Evolutionary conservation across 23 tunicate species (phyloP).

Genomic region (Oikopleura vanhoeffeni): DNA sequence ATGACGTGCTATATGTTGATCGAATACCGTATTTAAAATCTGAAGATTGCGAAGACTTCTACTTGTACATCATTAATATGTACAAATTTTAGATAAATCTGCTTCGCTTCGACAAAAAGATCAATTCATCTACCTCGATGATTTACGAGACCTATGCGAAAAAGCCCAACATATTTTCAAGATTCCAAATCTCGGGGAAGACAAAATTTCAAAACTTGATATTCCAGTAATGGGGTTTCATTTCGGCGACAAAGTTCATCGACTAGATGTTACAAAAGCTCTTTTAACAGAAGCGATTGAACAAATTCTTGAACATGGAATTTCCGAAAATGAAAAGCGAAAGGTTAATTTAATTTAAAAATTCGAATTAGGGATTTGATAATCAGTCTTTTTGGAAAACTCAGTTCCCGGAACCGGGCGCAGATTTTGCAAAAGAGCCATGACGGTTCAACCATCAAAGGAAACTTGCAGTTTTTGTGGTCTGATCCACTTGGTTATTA

Average conservation of each 20-base stretch:
- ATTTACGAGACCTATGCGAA: background rate
- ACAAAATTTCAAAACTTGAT: background rate
- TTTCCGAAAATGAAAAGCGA: background rate
- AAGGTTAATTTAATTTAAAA: no score
- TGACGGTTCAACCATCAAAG: no score
- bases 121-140: background rate
- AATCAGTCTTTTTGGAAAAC: no score
- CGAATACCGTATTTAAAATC: no score
- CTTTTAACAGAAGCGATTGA: background rate
- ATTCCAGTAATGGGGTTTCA: constrained; percentile 7
- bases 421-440: no score
- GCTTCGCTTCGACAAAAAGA: constrained; percentile 15
- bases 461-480: no score
- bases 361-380: no score
- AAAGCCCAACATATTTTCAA: background rate
- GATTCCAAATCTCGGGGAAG: background rate
- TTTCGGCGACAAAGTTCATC: constrained; percentile 3
- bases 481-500: no score
- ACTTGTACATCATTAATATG: no score
- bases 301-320: background rate
- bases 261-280: constrained; percentile 6
- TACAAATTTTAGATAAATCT: background rate
- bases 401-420: no score
- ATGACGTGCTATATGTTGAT: no score
- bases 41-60: no score